Evolutionary conservation across 2,113 vertebrate genomes (phyloP), one percentile per base, ranked within the genome.

Genomic region (Tenrec ecaudatus): DNA sequence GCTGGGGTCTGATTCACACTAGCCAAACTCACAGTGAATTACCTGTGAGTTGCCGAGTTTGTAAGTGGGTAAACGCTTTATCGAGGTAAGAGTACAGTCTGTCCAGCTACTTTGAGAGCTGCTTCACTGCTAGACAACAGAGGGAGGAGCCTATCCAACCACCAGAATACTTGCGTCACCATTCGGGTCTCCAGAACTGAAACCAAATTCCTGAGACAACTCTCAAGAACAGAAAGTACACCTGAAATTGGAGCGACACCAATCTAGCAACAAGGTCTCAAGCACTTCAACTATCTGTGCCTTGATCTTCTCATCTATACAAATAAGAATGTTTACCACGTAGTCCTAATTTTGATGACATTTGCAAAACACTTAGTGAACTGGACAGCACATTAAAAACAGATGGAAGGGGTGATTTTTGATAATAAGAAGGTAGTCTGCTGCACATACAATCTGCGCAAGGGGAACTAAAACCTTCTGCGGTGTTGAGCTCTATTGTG

Each of bases 301-400:
- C 14, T 86, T 43, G 27, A 19, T 81, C 89, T 90, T 87, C 69
- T 93, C 3, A 90, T 82, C 29, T 81, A 31, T 43, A 64, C 62
- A 64, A 88, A 77, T 68, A 3, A 71, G 12, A 75, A 92, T 58
- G 12, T 6, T 88, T 75, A 76, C 20, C 22, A 71, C 89, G 6
- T 10, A 53, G 47, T 53, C 47, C 12, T 53, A 53, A 53, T 53
- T 10, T 53, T 53, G 47, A 53, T 53, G 22, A 60, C 83, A 79
- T 60, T 89, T 88, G 3, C 86, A 94, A 95, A 40, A n/a, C n/a
- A n/a, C n/a, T n/a, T 14, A 86, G 62, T 82, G 43, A 88, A 78
- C 38, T 15, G 16, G 25, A 96, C n/a, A 96, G 16, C 14, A 36
- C 40, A 3, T 19, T 60, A 20, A 43, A 47, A 57, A 82, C 47